These are phyloP conservation scores for Trematomus loennbergii DNA, from an alignment of 2,113 vertebrate species.

Conservation along the genomic window DNA sequence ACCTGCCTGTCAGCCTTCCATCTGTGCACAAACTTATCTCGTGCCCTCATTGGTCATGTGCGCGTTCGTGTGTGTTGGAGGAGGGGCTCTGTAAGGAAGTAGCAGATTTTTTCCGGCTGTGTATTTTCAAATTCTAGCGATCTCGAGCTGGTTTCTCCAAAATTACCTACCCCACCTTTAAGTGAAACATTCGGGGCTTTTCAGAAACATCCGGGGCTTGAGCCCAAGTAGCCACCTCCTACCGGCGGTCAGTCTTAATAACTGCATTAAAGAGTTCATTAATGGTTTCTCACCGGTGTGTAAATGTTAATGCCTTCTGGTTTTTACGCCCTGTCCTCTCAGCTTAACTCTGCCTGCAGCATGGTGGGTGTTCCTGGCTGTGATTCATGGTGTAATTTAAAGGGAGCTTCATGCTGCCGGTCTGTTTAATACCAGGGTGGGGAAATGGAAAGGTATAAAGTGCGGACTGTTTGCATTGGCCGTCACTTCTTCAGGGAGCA, in stretches of 20 bases:
- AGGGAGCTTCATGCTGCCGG: conserved; percentile 31
- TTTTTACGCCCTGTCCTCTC: not conserved
- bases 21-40: too few species aligned
- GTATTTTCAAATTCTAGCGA: too few species aligned
- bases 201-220: too few species aligned
- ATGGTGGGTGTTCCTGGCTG: conserved; percentile 38
- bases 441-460: conserved; percentile 30
- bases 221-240: too few species aligned
- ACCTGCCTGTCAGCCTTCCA: too few species aligned
- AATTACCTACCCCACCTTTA: too few species aligned
- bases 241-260: not conserved
- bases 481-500: not conserved
- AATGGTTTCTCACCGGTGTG: conserved; percentile 24
- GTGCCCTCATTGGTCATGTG: too few species aligned
- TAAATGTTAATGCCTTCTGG: conserved; percentile 18
- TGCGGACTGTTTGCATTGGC: conserved; percentile 18
- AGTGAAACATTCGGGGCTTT: too few species aligned
- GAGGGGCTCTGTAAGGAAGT: too few species aligned
- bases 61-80: too few species aligned
- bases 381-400: conserved; percentile 53
- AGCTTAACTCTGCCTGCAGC: conserved; percentile 6
- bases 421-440: conserved; percentile 54
- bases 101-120: too few species aligned
- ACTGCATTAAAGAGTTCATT: conserved; percentile 17
- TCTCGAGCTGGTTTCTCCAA: too few species aligned